phyloP scores from a whole-genome alignment of 2,797 vertebrate species.

The Danio choprae region DNA sequence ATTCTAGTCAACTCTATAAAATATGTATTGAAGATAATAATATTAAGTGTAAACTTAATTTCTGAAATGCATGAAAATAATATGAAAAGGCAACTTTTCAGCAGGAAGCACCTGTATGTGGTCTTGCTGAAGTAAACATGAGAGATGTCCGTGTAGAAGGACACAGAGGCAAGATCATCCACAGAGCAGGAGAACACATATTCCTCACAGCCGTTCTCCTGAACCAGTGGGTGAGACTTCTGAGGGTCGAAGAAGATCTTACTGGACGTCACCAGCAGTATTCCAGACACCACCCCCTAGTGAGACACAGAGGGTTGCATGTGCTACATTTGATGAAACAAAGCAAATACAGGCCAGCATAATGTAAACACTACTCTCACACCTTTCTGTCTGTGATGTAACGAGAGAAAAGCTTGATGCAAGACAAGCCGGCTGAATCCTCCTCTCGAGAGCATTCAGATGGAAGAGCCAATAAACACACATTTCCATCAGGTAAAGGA shows the following conservation, averaged over 20 bases:
- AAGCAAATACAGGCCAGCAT: background rate
- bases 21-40: too few relatives aligned
- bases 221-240: constrained; percentile 81
- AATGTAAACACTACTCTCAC: constrained; percentile 24
- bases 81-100: background rate
- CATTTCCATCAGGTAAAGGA: constrained; percentile 81
- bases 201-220: constrained; percentile 83
- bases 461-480: constrained; percentile 80
- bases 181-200: constrained; percentile 81
- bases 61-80: background rate
- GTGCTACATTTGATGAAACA: constrained; percentile 5
- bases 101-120: constrained; percentile 72
- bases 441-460: constrained; percentile 78
- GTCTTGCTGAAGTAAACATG: constrained; percentile 77
- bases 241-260: constrained; percentile 86
- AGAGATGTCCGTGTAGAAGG: constrained; percentile 80
- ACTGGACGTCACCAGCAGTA: constrained; percentile 80
- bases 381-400: constrained; percentile 85
- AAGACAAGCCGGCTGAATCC: constrained; percentile 70
- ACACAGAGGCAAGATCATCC: constrained; percentile 75
- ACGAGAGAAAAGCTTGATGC: constrained; percentile 81
- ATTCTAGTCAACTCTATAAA: too few relatives aligned
- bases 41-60: too few relatives aligned
- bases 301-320: constrained; percentile 1
- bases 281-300: constrained; percentile 82